Evolutionary conservation across 1,140 invertebrate genomes (phyloP), one percentile per base, ranked within the genome.

Genomic region (Akabosia matsudoensis): DNA sequence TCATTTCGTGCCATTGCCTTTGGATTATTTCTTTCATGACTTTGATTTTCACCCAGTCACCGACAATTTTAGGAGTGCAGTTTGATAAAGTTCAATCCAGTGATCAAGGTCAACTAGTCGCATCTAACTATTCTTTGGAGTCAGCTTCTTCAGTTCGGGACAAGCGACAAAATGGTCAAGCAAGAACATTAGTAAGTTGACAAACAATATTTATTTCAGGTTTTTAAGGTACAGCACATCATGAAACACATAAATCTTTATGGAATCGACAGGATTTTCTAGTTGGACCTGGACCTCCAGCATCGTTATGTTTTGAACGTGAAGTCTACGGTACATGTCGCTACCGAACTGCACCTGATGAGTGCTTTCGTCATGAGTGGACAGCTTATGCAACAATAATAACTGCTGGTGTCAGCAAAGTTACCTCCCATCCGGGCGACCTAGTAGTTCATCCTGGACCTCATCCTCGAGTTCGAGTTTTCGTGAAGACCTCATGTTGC

Each of bases 311-410:
- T 45, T 31, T 33, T 26, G 79, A 80, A 37, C 61, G 75, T 34
- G 75, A 80, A 56, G 79, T 80, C 0, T 74, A 67, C 33, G 79
- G 79, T 24, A 80, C 74, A 22, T 80, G 79, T 51, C 26, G 76
- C 2, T 80, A 80, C 33, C 26, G 79, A 1, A 72, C 74, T 22
- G 74, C 78, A 33, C 79, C 79, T 1, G 33, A 54, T 31, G 70
- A 80, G 3, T 80, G 79, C 33, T 70, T 75, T 37, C 24, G 64
- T 0, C 76, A 76, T 24, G 78, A 80, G 31, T 80, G 79, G 79
- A 80, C 76, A 16, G 79, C 79, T 22, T 76, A 80, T 45, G 79
- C 79, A 16, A 80, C 75, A 1, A 61, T 80, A 28, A 34, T 37
- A 2, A 72, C 34, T 22, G 4, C 10, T 45, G 33, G 61, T 10